phyloP scores from a whole-genome alignment of 2,113 vertebrate genomes.

The Lonchura striata region DNA sequence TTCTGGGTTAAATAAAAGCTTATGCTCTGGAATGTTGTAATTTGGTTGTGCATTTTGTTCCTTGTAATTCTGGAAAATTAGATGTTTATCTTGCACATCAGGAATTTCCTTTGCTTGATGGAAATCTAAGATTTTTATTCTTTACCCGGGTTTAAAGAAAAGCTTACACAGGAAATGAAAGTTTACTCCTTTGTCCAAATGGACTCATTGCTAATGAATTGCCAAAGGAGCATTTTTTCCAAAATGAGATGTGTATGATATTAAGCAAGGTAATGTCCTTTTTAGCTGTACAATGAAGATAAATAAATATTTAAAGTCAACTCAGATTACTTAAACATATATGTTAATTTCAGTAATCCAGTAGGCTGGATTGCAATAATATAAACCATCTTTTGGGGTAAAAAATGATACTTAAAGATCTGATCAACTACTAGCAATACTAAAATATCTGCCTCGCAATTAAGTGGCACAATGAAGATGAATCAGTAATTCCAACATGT shows the following conservation, averaged over 20 bases:
- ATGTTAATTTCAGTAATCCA: background rate
- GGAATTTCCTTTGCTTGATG: background rate
- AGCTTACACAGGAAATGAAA: background rate
- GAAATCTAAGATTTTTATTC: background rate
- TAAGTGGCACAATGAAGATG: background rate
- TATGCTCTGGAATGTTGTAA: background rate
- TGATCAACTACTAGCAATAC: constrained; percentile 10
- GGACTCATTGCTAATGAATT: constrained; percentile 16
- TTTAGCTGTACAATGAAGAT: background rate
- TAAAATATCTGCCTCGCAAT: background rate
- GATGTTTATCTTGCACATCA: background rate
- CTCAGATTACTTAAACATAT: background rate
- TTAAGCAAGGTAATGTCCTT: background rate
- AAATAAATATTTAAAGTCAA: background rate
- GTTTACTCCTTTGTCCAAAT: background rate
- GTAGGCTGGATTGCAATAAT: constrained; percentile 30
- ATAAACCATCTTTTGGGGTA: background rate
- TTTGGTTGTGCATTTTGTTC: background rate
- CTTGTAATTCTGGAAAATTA: background rate
- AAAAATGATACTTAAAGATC: background rate
- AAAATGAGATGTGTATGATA: background rate
- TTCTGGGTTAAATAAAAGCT: constrained; percentile 9
- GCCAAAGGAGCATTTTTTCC: constrained; percentile 60
- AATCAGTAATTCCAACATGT: background rate
- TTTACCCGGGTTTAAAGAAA: background rate